These are phyloP conservation scores for Gandaritis pyraliata DNA, from an alignment of 2,888 invertebrate genomes.

Conservation along the genomic window DNA sequence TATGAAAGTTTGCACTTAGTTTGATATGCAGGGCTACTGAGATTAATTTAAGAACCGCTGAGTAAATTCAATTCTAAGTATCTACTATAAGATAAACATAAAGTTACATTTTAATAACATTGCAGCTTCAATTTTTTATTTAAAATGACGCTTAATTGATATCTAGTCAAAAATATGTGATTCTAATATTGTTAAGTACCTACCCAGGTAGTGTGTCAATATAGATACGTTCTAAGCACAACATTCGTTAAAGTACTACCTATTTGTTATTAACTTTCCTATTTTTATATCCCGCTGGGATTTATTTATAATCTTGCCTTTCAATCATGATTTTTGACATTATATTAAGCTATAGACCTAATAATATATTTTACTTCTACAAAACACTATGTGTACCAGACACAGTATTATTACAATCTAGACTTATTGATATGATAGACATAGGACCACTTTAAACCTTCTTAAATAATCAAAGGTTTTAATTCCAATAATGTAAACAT, in stretches of 20 bases:
- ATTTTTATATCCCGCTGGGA: background rate
- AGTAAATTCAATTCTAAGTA: background rate
- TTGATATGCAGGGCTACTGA: constrained; percentile 34
- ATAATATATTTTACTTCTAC: constrained; percentile 32
- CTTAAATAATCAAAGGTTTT: constrained; percentile 6
- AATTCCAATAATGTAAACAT: background rate
- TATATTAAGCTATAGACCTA: constrained; percentile 28
- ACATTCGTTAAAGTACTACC: background rate
- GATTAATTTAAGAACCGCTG: constrained; percentile 3
- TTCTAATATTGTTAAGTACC: background rate
- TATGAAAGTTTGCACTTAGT: constrained; percentile 33
- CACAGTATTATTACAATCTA: constrained; percentile 46
- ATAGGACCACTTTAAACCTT: constrained; percentile 12
- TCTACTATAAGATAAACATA: too few species aligned
- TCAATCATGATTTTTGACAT: constrained; percentile 10
- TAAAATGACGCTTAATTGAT: background rate
- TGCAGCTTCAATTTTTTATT: background rate
- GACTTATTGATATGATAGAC: constrained; percentile 36
- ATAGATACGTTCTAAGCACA: background rate
- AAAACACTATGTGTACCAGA: constrained; percentile 60
- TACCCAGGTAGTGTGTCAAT: background rate
- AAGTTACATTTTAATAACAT: too few species aligned
- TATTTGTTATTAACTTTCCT: background rate
- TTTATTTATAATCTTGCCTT: constrained; percentile 6
- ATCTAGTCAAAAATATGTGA: constrained; percentile 3